Base-by-base conservation (phyloP, 2,113 vertebrate species). In the Fregata magnificens region DNA sequence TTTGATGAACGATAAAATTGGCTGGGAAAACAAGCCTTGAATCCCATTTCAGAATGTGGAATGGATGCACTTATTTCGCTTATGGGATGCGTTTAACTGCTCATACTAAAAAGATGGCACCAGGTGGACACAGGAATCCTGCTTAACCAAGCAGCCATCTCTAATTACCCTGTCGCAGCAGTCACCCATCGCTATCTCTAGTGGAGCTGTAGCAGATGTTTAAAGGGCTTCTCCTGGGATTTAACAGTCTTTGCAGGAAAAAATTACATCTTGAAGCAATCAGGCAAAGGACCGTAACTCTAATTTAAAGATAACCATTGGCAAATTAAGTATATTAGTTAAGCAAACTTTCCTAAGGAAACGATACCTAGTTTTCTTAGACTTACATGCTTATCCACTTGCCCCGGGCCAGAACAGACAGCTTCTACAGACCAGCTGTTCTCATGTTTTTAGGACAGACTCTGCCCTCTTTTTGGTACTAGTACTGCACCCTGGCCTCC, bases 211-310 rank as follows among this genome's bases (percentile, higher is more conserved):
- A 97, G 76, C 89, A 97, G 91, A 95, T 82, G 88, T 81, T 95
- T 69, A 58, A 87, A 78, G 83, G 92, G 88, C 80, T 82, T 93
- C 95, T 93, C 81, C 56, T 31, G 86, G 86, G 92, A 95, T 95
- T 95, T 83, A 65, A 77, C 52, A 61, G 72, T 49, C 70, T 84
- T 96, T 88, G 90, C 94, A 94, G 73, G n/a, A 42, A 45, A 56
- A 81, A 40, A 62, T 10, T 12, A 73, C 93, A 96, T 93, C 87
- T 96, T 98, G 96, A 98, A 97, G 81, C 88, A 87, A 98, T 97
- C 82, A 91, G 94, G 70, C 71, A 61, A 93, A 95, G 84, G 86
- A 96, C 29, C 94, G 58, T 65, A 95, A 88, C 77, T 94, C 65
- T 90, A 93, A 94, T 89, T 92, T 86, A 71, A 92, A 98, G 96